Base-by-base conservation (phyloP, 2,113 vertebrate species). In the Psittacula cyanocephala region DNA sequence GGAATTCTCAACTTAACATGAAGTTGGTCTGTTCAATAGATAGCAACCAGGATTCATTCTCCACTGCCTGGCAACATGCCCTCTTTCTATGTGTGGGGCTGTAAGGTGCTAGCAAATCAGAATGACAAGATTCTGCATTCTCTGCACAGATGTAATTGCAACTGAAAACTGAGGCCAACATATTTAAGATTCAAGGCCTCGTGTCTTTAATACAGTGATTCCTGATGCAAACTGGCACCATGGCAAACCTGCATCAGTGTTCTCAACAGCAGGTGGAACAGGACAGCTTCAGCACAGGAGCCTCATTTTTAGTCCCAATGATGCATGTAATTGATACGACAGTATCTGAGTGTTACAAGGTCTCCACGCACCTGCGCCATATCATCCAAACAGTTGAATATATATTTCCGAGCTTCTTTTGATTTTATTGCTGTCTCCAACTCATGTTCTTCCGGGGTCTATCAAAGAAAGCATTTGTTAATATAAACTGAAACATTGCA, bases 301-400 rank as follows among this genome's bases (percentile, higher is more conserved):
- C 20, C 31, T 91, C 35, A 8, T 41, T 63, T 65, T 55, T 2
- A 85, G 35, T 28, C 23, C 29, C 37, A 43, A 7, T 11, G 35
- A 47, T 2, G 10, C 7, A 35, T 7, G 57, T 46, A 47, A 59
- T 29, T 1, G 9, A 27, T 3, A 25, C 17, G 28, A 28, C 4
- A 19, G n/a, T 41, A 22, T 83, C 31, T n/a, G 69, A 11, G 25
- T 65, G 60, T 10, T 74, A 22, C 49, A 16, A 77, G 71, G 27
- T 17, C 29, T 50, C 65, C 72, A 91, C 95, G 95, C 86, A 99
- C 99, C 99, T 99, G 99, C 96, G 99, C 99, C 99, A 99, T 99
- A 89, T 99, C 99, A 97, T 99, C 99, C 83, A 99, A 98, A 97
- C 99, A 99, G 97, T 99, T 99, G 91, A 99, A 99, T 96, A 99